Conservation (phyloP, 2,797 vertebrate species). For the Sternarchorhynchus goeldii region DNA sequence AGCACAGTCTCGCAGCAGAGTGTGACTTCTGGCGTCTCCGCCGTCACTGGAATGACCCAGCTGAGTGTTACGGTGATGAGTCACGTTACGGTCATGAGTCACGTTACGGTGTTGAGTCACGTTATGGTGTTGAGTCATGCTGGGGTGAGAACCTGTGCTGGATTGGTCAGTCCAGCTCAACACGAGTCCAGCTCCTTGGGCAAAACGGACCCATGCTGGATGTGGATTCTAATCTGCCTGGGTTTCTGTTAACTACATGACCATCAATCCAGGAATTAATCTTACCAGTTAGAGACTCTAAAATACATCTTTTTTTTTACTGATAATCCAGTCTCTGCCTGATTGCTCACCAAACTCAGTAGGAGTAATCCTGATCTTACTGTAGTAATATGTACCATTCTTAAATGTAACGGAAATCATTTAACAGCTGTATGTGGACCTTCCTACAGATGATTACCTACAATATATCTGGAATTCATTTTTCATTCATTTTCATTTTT, state of each 20-base stretch:
- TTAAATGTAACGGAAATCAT: no score
- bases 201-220: neutral
- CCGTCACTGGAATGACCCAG: no score
- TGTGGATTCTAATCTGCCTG: slow-evolving; percentile 22
- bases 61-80: no score
- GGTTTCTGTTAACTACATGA: slow-evolving; percentile 10
- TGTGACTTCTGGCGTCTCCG: no score
- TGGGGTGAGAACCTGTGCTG: no score
- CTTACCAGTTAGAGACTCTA: neutral
- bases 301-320: slow-evolving; percentile 14
- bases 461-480: neutral
- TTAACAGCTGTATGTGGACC: neutral
- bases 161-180: no score
- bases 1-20: no score
- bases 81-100: no score
- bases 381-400: neutral
- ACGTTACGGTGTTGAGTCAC: no score
- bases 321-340: neutral
- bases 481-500: neutral
- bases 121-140: no score
- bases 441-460: neutral
- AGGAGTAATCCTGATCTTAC: neutral
- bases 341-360: neutral
- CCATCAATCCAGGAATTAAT: slow-evolving; percentile 18
- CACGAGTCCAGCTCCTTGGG: neutral